Evolutionary conservation across 2,888 invertebrate species (phyloP), one percentile per base, ranked within the genome.

Genomic region (Lydus trimaculatus): DNA sequence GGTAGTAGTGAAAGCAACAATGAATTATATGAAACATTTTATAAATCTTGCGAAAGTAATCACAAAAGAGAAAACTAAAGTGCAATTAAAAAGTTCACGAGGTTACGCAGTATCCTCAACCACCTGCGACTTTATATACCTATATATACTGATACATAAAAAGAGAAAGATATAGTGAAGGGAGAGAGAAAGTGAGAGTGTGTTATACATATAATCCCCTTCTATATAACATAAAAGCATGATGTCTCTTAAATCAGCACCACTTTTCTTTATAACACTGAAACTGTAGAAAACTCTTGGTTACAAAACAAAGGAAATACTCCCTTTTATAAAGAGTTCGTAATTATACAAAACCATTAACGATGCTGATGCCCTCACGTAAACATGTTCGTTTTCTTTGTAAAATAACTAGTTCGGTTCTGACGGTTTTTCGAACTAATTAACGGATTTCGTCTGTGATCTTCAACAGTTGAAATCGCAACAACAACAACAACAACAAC

Each of bases 291-390:
- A 65, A 69, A 64, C 61, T 56, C 56, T 56, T 28, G 25, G 28
- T 15, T 60, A 61, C 39, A 36, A 63, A 65, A 69, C 66, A 69
- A 66, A 68, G 61, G n/a, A 66, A 61, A 66, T 52, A 48, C 39
- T 60, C 48, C 64, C 63, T 48, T 61, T 28, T 64, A 69, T 66
- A 69, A 69, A 69, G 69, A 69, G 58, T 63, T 58, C 60, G 66
- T 69, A 69, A 69, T 69, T 69, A 69, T 66, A 69, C 69, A 69
- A 69, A 63, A 66, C 64, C 69, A 66, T 66, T 63, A 69, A 61
- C 69, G 66, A 69, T 64, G 65, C 65, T 69, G 69, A 69, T 69
- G 69, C 69, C 52, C 63, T 65, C 63, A 59, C 66, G 61, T 66
- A 67, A 68, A 68, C 66, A 66, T 33, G 61, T 64, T 63, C 63